Conservation (phyloP, 2,797 vertebrate species). For the Halcyon leucocephala region DNA sequence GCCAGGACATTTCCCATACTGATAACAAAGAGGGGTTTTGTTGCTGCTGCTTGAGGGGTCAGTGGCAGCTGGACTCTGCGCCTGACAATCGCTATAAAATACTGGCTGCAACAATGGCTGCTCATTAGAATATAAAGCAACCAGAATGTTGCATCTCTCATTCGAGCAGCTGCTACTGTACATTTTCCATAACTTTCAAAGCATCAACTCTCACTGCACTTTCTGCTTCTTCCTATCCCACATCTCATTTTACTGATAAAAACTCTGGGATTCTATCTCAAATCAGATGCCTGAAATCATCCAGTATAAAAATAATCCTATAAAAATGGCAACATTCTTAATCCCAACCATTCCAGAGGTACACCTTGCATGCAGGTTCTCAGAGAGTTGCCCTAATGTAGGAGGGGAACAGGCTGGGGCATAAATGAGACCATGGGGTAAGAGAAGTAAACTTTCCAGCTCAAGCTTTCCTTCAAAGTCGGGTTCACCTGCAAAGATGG, state of each 20-base stretch:
- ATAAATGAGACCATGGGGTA: rapidly evolving
- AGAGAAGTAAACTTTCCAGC: background rate
- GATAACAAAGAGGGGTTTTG: constrained; percentile 73
- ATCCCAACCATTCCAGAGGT: background rate
- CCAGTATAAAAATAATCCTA: background rate
- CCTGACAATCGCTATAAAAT: constrained; percentile 59
- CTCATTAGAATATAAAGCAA: constrained; percentile 65
- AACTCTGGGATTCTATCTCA: background rate
- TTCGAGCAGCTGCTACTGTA: constrained; percentile 66
- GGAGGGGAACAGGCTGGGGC: background rate
- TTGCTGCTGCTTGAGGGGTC: constrained; percentile 45
- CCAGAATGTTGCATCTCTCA: constrained; percentile 31
- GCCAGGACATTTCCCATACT: constrained; percentile 61
- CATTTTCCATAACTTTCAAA: background rate
- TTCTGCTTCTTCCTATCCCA: background rate
- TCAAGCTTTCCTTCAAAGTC: background rate
- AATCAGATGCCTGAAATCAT: background rate
- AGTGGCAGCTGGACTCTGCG: constrained; percentile 65
- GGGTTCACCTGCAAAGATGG: background rate
- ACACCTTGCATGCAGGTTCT: background rate
- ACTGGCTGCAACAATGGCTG: constrained; percentile 30
- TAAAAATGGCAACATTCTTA: background rate
- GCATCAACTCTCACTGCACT: background rate
- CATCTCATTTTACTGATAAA: background rate
- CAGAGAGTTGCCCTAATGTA: background rate